phyloP scores from a whole-genome alignment of 2,888 invertebrate genomes.

The Chrysodeixis includens region DNA sequence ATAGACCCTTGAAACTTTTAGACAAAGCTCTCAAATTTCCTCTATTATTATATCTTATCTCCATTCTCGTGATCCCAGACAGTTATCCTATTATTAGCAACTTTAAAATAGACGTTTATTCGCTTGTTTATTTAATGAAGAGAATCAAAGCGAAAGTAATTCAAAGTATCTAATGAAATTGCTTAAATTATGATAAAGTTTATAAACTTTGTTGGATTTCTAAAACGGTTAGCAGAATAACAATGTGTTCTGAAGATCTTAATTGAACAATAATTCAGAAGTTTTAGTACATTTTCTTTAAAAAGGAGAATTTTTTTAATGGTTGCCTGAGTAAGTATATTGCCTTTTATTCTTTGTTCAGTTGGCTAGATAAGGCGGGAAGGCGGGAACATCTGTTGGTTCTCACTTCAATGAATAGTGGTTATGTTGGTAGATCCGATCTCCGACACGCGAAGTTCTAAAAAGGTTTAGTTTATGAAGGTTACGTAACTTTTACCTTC shows the following conservation, averaged over 20 bases:
- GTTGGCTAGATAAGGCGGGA: background rate
- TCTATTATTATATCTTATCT: conserved; percentile 2
- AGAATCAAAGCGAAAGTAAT: conserved; percentile 9
- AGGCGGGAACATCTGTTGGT: background rate
- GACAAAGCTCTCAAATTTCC: background rate
- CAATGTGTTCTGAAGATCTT: background rate
- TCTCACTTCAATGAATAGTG: background rate
- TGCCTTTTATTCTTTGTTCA: background rate
- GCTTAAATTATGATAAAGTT: conserved; percentile 6
- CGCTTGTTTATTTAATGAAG: conserved; percentile 20
- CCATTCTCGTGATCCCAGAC: background rate
- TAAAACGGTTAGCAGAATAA: background rate
- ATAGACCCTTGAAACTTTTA: background rate
- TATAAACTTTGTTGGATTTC: background rate
- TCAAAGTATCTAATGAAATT: conserved; percentile 26
- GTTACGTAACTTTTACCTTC: background rate
- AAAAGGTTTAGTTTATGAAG: background rate
- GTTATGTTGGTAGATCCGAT: background rate
- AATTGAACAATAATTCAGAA: background rate
- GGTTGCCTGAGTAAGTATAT: background rate
- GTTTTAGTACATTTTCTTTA: background rate
- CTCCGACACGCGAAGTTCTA: background rate
- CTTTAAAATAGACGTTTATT: conserved; percentile 37
- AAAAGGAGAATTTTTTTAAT: too few species aligned
- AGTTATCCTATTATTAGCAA: conserved; percentile 34